Evolutionary conservation across 2,113 vertebrate genomes (phyloP).

Genomic region (Ovis canadensis): DNA sequence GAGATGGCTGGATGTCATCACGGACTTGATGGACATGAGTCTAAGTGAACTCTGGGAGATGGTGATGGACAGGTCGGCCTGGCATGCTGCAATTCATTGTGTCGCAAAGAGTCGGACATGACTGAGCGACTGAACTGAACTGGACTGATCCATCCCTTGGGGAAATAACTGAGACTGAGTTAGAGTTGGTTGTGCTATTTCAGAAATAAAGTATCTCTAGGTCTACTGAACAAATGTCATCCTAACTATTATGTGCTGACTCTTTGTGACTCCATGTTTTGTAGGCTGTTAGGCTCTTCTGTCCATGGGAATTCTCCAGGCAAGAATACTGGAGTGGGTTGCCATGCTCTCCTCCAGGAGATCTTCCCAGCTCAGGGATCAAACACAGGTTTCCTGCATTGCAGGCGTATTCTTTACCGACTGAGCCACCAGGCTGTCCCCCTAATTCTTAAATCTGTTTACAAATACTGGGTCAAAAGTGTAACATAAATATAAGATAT

Average conservation of each 20-base stretch:
- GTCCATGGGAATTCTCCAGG: neutral
- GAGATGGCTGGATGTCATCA: too few relatives aligned
- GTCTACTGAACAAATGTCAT: neutral
- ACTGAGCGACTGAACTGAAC: too few relatives aligned
- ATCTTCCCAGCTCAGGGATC: neutral
- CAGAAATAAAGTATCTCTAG: neutral
- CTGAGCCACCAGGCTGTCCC: neutral
- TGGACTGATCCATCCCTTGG: neutral
- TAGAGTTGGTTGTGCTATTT: neutral
- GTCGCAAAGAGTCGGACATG: too few relatives aligned
- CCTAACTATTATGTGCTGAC: neutral
- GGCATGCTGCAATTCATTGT: too few relatives aligned
- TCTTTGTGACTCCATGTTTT: neutral
- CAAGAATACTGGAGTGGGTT: neutral
- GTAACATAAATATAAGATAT: neutral
- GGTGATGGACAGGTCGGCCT: too few relatives aligned
- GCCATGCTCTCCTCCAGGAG: neutral
- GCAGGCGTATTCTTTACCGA: fast-evolving
- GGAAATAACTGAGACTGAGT: neutral
- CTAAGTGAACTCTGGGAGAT: too few relatives aligned
- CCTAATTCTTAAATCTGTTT: neutral
- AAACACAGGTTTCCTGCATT: neutral
- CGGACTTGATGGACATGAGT: too few relatives aligned
- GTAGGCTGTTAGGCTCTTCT: neutral
- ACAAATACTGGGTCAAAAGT: neutral